phyloP scores from a whole-genome alignment of 2,888 invertebrate genomes.

The Tinea semifulvella region DNA sequence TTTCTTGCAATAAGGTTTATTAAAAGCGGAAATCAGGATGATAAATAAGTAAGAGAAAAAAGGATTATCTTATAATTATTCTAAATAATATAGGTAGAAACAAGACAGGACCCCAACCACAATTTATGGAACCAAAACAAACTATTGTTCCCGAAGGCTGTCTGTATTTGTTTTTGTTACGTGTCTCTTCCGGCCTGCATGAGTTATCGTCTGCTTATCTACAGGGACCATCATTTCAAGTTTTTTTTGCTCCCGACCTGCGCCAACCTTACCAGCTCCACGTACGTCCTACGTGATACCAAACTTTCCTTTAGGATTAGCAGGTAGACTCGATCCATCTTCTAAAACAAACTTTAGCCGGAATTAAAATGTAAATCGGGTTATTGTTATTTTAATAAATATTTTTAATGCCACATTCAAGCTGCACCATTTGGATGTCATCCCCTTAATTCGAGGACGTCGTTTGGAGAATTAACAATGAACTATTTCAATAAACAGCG shows the following conservation, averaged over 20 bases:
- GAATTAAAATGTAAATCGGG: not conserved
- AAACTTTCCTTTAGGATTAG: conserved; percentile 4
- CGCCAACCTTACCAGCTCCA: conserved; percentile 45
- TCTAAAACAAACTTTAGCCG: not conserved
- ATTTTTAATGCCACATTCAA: conserved; percentile 49
- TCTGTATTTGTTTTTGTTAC: conserved; percentile 12
- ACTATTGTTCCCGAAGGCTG: conserved; percentile 7
- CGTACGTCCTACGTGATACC: conserved; percentile 22
- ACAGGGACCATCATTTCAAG: conserved; percentile 22
- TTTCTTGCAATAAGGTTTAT: too few species aligned
- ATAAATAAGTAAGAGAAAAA: not conserved
- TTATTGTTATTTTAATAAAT: conserved; percentile 60
- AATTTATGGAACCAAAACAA: not conserved
- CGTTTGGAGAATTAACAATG: conserved; percentile 58
- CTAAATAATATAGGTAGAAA: not conserved
- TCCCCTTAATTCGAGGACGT: conserved; percentile 41
- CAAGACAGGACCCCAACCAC: not conserved
- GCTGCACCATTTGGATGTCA: conserved; percentile 37
- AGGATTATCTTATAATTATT: not conserved
- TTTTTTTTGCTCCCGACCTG: conserved; percentile 44
- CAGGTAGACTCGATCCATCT: not conserved
- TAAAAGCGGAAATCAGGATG: not conserved
- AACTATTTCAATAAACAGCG: conserved; percentile 61
- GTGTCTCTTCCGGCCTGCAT: conserved; percentile 27
- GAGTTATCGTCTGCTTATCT: conserved; percentile 39